Evolutionary conservation across 2,113 vertebrate species (phyloP), one percentile per base, ranked within the genome.

Genomic region (Prochilodus magdalenae): DNA sequence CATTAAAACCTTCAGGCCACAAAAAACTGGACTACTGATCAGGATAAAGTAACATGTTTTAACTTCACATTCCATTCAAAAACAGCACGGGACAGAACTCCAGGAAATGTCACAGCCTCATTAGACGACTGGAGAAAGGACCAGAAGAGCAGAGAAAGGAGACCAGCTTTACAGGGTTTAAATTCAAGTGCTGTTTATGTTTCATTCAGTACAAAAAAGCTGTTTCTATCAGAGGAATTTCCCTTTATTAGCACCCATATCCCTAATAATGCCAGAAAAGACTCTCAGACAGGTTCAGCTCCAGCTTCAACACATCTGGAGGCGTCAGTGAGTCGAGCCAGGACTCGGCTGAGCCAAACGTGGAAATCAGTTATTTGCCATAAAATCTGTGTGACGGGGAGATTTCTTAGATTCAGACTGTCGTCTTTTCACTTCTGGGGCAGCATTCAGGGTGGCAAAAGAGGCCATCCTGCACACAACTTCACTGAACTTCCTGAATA

Each of bases 401-500:
- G 1, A 49, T 1, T 44, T 11, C 18, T 36, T 22, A 20, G 18
- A 6, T 67, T 33, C 33, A 65, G 20, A 59, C 62, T 65, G n/a
- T 13, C 40, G 11, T 63, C 5, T 66, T 66, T 30, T 14, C 5
- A 6, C 14, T 13, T 3, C 62, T 66, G n/a, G n/a, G n/a, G 14
- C 27, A 18, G 27, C 30, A 29, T 53, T 14, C 27, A 63, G 27
- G 27, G 27, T 22, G 66, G n/a, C n/a, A n/a, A n/a, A n/a, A n/a
- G n/a, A n/a, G n/a, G n/a, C n/a, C n/a, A n/a, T 18, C 26, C 30
- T 16, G 40, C n/a, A 22, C n/a, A 12, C 29, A 33, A 69, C 30
- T 40, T n/a, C 22, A 69, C 40, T 20, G 10, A n/a, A 1, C 22
- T 69, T 69, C n/a, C 59, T 67, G 60, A 40, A 82, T 81, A 81